These are phyloP conservation scores for Pseudorhombus dupliciocellatus DNA, from an alignment of 2,113 vertebrate genomes.

Conservation along the genomic window DNA sequence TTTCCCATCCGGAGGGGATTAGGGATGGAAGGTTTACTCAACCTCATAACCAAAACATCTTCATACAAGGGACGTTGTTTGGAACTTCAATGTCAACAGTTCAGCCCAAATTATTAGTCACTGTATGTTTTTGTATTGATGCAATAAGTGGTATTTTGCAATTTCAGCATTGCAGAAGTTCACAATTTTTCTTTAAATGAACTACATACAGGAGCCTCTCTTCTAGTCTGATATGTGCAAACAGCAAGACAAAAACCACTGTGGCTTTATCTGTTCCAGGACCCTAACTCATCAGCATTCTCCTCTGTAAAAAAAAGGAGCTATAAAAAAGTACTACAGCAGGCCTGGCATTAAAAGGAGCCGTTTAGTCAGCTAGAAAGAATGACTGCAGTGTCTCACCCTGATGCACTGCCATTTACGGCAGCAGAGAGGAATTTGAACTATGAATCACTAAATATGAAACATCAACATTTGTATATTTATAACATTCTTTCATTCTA, in stretches of 20 bases:
- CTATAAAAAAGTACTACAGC: constrained; percentile 50
- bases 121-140: neutral
- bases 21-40: neutral
- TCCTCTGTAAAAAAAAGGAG: constrained; percentile 62
- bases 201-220: constrained; percentile 4
- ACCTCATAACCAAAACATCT: neutral
- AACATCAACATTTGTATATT: neutral
- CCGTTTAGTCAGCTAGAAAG: constrained; percentile 27
- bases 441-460: constrained; percentile 1
- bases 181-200: neutral
- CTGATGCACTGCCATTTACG: constrained; percentile 9
- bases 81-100: neutral
- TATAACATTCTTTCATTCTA: neutral
- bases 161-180: neutral
- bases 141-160: constrained; percentile 20
- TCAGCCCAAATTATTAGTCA: neutral
- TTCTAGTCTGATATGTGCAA: constrained; percentile 20
- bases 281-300: constrained; percentile 23
- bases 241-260: constrained; percentile 28
- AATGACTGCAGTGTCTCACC: constrained; percentile 6
- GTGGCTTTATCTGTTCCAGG: constrained; percentile 14
- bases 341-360: constrained; percentile 26
- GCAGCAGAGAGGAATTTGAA: neutral
- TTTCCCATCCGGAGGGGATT: constrained; percentile 32
- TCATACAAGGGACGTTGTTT: neutral